phyloP scores from a whole-genome alignment of 64 coral and sea anemone genomes.

The Anthopleura sola region DNA sequence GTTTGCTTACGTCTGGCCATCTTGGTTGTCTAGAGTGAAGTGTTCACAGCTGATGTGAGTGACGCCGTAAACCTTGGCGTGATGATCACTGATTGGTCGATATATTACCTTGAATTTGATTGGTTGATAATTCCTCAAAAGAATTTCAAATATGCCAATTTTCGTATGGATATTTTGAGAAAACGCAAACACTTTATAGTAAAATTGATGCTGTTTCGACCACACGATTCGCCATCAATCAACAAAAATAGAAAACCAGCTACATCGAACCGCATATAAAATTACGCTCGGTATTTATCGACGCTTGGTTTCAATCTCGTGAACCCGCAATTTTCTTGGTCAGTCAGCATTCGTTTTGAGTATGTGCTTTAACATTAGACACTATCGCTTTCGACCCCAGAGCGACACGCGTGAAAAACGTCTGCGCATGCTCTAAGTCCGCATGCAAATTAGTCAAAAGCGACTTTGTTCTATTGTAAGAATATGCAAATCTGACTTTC shows the following conservation, averaged over 20 bases:
- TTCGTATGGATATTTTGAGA: background rate
- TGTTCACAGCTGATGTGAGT: background rate
- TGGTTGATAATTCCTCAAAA: background rate
- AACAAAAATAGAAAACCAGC: no score
- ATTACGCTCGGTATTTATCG: background rate
- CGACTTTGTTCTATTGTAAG: no score
- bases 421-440: no score
- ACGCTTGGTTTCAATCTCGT: background rate
- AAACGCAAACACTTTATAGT: no score
- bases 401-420: no score
- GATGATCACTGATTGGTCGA: conserved; percentile 1
- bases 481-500: no score
- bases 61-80: background rate
- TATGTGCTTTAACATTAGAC: background rate
- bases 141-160: background rate
- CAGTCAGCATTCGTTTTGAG: background rate
- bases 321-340: background rate
- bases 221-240: no score
- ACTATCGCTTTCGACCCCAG: no score
- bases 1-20: conserved; percentile 2
- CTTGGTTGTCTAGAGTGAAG: background rate
- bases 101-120: background rate
- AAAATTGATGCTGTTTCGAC: no score
- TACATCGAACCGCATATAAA: no score
- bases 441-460: no score